A percentile compares a stretch with the other conserved stretches of the same genome.
Evolutionary conservation across 2,888 invertebrate genomes (phyloP).

Genomic region (Nemurella pictetii): DNA sequence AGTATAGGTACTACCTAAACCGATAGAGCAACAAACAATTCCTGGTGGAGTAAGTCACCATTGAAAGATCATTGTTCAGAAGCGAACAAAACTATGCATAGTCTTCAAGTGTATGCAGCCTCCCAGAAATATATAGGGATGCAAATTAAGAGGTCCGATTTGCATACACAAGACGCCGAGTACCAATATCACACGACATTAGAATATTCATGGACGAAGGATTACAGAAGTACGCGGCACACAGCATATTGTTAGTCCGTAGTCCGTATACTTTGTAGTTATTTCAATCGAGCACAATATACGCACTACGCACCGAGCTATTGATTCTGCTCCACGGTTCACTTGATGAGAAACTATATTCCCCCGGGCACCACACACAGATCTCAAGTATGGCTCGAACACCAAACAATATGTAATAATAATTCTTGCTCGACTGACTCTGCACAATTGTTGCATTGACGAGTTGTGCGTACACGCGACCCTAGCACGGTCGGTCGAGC

Average conservation of each 20-base stretch:
- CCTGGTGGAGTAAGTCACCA: not conserved
- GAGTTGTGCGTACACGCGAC: not conserved
- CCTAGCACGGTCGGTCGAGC: not conserved
- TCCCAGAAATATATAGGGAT: not conserved
- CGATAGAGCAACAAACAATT: too few species aligned
- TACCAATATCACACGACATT: not conserved
- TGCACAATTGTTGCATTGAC: slow-evolving; percentile 25
- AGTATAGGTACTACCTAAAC: not conserved
- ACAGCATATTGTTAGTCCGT: not conserved
- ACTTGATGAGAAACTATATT: not conserved
- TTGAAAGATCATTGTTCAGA: not conserved
- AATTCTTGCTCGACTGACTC: slow-evolving; percentile 7
- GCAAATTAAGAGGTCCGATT: not conserved
- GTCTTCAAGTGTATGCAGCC: too few species aligned
- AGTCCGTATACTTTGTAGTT: too few species aligned
- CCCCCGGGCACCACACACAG: not conserved
- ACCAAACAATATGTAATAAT: slow-evolving; percentile 30
- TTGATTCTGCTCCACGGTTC: not conserved
- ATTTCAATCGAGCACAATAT: not conserved
- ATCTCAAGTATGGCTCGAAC: not conserved
- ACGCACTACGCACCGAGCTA: not conserved
- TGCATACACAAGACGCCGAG: not conserved
- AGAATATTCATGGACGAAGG: not conserved
- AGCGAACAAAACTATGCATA: not conserved
- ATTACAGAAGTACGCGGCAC: not conserved